Evolutionary conservation across 1,140 invertebrate species (phyloP), one percentile per base, ranked within the genome.

Genomic region (Diachasma alloeum): DNA sequence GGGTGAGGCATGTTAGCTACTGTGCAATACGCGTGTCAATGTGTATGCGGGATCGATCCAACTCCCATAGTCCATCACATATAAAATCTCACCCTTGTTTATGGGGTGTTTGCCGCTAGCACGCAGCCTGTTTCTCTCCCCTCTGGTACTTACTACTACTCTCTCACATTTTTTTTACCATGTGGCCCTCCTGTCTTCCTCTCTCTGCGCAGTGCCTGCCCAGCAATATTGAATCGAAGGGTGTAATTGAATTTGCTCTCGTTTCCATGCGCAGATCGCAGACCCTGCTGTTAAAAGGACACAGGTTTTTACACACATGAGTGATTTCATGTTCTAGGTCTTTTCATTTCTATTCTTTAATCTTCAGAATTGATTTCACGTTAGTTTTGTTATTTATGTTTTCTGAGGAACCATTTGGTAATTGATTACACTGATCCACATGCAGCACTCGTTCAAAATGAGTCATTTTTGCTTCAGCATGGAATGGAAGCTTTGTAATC

Each of bases 231-330:
- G 83, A 84, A 83, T 82, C 68, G 77, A 53, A 74, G 72, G 78
- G 66, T 82, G 81, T 85, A 85, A 86, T 86, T 86, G 84, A 84
- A 85, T 84, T 84, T 84, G 74, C 80, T 85, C 81, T 81, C 81
- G 81, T 84, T 86, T 86, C 83, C 79, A 83, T 82, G 75, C 79
- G 79, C 78, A 78, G 79, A 84, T 83, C 82, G 77, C 83, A 82
- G 76, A 79, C 53, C 39, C 66, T 79, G 42, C 72, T 53, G 77
- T 79, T 81, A 78, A 81, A 73, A 72, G 70, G 63, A 48, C 42
- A 56, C 63, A 37, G 36, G 66, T 68, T 63, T 63, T 63, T 15
- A 53, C 5, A 11, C 59, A 63, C 59, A 63, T 63, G 59, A 13
- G 17, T 63, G 59, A 24, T 26, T 31, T 26, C 19, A 53, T 53